A percentile compares a stretch with the other conserved stretches of the same genome.
These are phyloP conservation scores for Baronia brevicornis DNA, from an alignment of 2,888 invertebrate genomes.

Conservation along the genomic window DNA sequence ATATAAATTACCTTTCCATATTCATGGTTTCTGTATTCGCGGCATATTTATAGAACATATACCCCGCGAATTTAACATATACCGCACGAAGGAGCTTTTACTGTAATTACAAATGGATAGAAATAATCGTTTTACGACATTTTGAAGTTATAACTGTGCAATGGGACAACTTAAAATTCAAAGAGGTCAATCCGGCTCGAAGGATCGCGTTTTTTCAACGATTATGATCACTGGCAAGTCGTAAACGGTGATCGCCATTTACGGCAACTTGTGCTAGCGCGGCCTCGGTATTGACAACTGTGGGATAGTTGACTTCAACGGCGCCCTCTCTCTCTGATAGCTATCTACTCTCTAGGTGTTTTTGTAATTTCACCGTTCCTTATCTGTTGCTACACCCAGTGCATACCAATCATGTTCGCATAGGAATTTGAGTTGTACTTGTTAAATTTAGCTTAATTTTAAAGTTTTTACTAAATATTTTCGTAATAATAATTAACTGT, in stretches of 20 bases:
- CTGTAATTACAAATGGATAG: no score
- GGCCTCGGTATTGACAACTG: constrained; percentile 62
- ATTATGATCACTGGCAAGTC: constrained; percentile 54
- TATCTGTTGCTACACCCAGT: constrained; percentile 32
- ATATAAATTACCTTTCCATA: no score
- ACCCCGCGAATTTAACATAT: no score
- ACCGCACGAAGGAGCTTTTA: no score
- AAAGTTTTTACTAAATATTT: no score
- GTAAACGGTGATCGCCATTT: constrained; percentile 53
- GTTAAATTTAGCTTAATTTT: no score
- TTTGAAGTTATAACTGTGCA: constrained; percentile 10
- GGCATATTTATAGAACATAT: no score
- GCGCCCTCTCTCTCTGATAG: constrained; percentile 42
- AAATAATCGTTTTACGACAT: neutral
- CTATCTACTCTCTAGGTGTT: constrained; percentile 55
- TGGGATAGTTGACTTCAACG: constrained; percentile 59
- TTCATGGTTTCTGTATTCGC: no score
- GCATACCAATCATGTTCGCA: constrained; percentile 17
- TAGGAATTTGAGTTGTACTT: no score
- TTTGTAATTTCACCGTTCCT: constrained; percentile 57
- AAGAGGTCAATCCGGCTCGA: constrained; percentile 66
- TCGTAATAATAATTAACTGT: no score
- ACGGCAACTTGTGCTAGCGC: constrained; percentile 56
- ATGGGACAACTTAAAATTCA: constrained; percentile 24
- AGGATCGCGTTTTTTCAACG: constrained; percentile 61